Base-by-base conservation (phyloP, 1,140 invertebrate genomes). In the Oscheius sp. region DNA sequence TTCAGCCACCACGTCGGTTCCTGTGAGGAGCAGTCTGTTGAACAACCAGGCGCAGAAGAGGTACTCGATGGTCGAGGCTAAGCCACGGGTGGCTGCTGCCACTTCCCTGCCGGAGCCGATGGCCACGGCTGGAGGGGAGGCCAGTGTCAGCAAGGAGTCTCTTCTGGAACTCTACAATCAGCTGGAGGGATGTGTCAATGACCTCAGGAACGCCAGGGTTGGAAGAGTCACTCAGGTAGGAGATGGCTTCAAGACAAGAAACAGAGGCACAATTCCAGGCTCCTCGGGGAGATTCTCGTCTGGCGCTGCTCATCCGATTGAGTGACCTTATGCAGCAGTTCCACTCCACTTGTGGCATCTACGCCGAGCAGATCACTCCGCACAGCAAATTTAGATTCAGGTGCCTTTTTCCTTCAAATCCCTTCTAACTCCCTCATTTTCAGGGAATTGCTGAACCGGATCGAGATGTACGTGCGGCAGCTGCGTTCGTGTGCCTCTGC, bases 301-400 rank as follows among this genome's bases (percentile, higher is more conserved):
- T 62, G 61, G 61, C 63, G 15, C 18, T 49, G 7, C 62, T 82
- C 20, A 83, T 82, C 59, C 64, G 69, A 35, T 38, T 82, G 7
- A 76, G 71, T 46, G 81, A 82, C 67, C 35, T 74, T 26, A 52
- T 76, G 18, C 75, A 83, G 68, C 75, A 83, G 68, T 84, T 83
- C 67, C 82, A 83, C 68, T 59, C 73, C 15, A 79, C 75, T n/a
- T 83, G 79, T 63, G 64, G 73, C 29, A 78, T 83, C 61, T 83
- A 82, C 66, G 82, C 81, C 2, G 82, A 83, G 55, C 82, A 84
- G 65, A 83, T 83, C 49, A 79, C 83, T 2, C 82, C 82, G n/a
- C 82, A 83, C 72, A 82, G 78, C 49, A 83, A 83, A 68, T 83
- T 83, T 66, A 64, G 78, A 38, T 83, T 77, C 64, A 74, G 79